Base-by-base conservation (phyloP, 2,888 invertebrate genomes). In the Lasioglossum oenotherae region DNA sequence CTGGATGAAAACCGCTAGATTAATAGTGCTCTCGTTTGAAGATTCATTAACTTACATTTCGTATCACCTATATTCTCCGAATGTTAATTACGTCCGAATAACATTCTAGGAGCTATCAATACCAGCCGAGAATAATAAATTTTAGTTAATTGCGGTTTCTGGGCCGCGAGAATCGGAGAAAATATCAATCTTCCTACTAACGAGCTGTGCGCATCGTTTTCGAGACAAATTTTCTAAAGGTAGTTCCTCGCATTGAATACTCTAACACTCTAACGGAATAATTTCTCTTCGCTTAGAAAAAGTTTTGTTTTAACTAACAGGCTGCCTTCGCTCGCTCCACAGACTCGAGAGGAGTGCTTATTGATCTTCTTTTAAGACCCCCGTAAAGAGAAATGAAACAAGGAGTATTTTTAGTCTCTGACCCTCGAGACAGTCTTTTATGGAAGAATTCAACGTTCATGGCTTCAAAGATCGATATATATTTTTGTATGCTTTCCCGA, bases 331-430 rank as follows among this genome's bases (percentile, higher is more conserved):
- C 4, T 38, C 38, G 35, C 23, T 38, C 38, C 38, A 23, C 10
- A 38, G 35, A 19, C 38, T 23, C 23, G 35, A 38, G 35, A 69
- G 67, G 35, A 69, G 23, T 38, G 67, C 23, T 31, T 69, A 69
- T 69, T 69, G 64, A 64, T 82, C 72, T 69, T 69, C 35, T 38
- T 69, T 69, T 69, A 35, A 69, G 67, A 69, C 67, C n/a, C n/a
- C n/a, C 35, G 35, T 12, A 69, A 38, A 23, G 35, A 69, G 67
- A 69, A 69, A 69, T 38, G 67, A 69, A 23, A 69, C 67, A 69
- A 69, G 23, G 67, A 38, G 64, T 64, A 64, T 64, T 64, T 64
- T 64, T 64, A 64, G 64, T 64, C 64, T 64, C 31, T 31, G 64
- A 64, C 64, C 64, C 64, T 64, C 64, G 64, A 64, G 64, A 64